These are phyloP conservation scores for Aurelia sp. DNA, from an alignment of 30 jellyfish, hydroid and myxozoan species.

Conservation along the genomic window DNA sequence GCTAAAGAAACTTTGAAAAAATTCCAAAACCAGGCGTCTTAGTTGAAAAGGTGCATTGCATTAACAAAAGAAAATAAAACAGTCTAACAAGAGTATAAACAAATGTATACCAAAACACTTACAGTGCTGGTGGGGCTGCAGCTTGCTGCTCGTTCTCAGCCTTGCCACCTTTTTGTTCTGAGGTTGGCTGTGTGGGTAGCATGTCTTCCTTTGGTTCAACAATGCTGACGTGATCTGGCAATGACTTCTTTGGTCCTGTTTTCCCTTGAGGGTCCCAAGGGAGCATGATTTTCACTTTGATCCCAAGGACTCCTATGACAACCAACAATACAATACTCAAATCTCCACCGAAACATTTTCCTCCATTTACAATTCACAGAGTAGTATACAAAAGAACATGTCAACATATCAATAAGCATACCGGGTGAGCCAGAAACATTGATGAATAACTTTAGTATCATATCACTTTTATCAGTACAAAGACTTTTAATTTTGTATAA, in stretches of 20 bases:
- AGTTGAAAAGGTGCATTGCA: not conserved
- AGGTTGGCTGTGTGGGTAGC: constrained; percentile 83
- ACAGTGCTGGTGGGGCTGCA: constrained; percentile 71
- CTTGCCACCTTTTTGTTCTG: constrained; percentile 95
- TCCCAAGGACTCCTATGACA: constrained; percentile 90
- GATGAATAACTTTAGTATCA: no score
- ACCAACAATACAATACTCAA: no score
- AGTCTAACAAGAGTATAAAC: not conserved
- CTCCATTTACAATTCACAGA: no score
- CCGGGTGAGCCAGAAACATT: no score
- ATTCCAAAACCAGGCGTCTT: no score
- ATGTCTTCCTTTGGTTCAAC: constrained; percentile 95
- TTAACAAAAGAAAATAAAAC: not conserved
- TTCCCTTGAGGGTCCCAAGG: constrained; percentile 99
- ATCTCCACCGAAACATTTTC: no score
- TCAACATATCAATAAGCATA: no score
- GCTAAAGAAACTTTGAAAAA: no score
- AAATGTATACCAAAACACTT: constrained; percentile 6
- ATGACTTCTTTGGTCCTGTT: constrained; percentile 96
- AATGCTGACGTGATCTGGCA: constrained; percentile 98
- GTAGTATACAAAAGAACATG: no score
- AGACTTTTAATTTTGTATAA: no score
- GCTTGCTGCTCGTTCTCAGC: constrained; percentile 67
- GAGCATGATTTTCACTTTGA: constrained; percentile 93
- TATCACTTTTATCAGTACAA: no score